Percentiles rank a stretch among this genome's conserved stretches.
Conservation (phyloP, 35 echinoderm and acorn worm genomes). For the Lytechinus pictus region DNA sequence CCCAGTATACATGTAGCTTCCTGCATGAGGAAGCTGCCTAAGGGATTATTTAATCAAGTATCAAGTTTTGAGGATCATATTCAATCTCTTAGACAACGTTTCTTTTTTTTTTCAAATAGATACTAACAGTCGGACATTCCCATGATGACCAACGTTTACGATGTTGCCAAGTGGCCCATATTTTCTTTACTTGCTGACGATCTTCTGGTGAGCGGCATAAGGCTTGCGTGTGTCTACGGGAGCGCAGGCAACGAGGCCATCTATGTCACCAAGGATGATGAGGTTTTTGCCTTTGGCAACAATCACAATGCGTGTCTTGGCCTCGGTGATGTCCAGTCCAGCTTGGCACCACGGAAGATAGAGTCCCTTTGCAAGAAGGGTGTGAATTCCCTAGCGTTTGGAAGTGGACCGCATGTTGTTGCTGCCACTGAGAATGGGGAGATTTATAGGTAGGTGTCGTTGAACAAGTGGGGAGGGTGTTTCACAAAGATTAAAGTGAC, state of each 20-base stretch:
- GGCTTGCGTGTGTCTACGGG: constrained; percentile 88
- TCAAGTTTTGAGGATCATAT: no score
- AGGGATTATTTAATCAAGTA: no score
- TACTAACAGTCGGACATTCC: background rate
- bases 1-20: no score
- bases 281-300: constrained; percentile 91
- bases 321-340: constrained; percentile 85
- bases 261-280: constrained; percentile 85
- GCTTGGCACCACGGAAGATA: constrained; percentile 85
- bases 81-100: background rate
- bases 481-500: no score
- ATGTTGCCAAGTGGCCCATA: constrained; percentile 98
- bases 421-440: constrained; percentile 86
- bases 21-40: no score
- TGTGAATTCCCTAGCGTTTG: constrained; percentile 69
- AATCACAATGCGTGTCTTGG: constrained; percentile 93
- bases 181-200: constrained; percentile 77
- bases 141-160: constrained; percentile 88
- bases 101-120: background rate
- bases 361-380: constrained; percentile 86
- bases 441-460: constrained; percentile 74
- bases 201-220: constrained; percentile 66
- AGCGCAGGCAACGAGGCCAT: constrained; percentile 92
- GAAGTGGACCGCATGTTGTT: constrained; percentile 96
- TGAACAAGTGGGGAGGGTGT: no score